Base-by-base conservation (phyloP, 2,888 invertebrate species). In the Chalcosyrphus nemorum region DNA sequence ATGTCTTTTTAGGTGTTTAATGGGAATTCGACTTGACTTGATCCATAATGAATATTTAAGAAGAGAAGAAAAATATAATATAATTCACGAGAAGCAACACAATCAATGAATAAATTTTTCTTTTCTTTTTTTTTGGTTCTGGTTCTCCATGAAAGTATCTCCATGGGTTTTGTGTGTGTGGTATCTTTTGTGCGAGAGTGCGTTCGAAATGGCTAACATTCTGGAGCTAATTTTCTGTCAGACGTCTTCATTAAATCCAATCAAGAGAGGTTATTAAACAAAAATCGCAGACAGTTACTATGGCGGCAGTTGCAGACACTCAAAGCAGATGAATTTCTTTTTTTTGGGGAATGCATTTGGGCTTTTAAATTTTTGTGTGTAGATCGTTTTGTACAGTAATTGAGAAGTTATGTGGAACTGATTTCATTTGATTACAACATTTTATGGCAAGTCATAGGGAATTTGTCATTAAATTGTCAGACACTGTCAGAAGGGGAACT, bases 211-310 rank as follows among this genome's bases (percentile, higher is more conserved):
- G 71, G 70, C 27, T 29, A 45, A 57, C 41, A 65, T 81, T 65
- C 57, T 68, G 74, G 15, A 45, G 84, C 74, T 84, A 84, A 84
- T 84, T 70, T 84, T 75, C 57, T 65, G 80, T 84, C 84, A 74
- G 84, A 84, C 84, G 19, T 70, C 84, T 84, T 84, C 68, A 84
- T 84, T 84, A 84, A 80, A 80, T 80, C 74, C 84, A 84, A 84
- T 84, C 84, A 84, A 84, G 43, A 5, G n/a, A 13, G 63, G 80
- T 84, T 80, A 80, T 84, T 84, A 84, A 84, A 74, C 70, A 74
- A 56, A 45, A 54, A 66, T 66, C 56, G 61, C 78, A 78, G 82
- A 77, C 72, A 66, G 24, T 70, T 43, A 63, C 47, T 43, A 43
- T 45, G 38, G 32, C 45, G 47, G 17, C 57, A 19, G 15, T 17